These are phyloP conservation scores for Dunckerocampus dactyliophorus DNA, from an alignment of 2,113 vertebrate genomes.

Conservation along the genomic window DNA sequence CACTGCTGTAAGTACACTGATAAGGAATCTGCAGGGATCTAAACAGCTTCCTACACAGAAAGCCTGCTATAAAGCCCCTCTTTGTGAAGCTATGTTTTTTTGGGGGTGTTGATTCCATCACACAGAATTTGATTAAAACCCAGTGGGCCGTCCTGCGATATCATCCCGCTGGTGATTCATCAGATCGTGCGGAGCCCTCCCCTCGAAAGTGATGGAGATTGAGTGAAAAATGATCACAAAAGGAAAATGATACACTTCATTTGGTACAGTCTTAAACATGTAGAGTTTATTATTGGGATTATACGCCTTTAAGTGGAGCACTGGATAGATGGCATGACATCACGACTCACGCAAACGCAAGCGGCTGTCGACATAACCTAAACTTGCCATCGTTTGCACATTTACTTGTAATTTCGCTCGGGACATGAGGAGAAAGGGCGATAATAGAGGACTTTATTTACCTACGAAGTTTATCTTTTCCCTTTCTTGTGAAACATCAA, in stretches of 20 bases:
- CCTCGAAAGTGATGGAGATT: neutral
- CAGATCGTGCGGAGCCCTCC: neutral
- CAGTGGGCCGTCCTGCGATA: neutral
- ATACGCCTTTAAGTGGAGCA: too few relatives aligned
- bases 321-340: too few relatives aligned
- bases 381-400: too few relatives aligned
- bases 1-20: neutral
- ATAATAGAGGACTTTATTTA: too few relatives aligned
- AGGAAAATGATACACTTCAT: neutral
- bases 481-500: too few relatives aligned
- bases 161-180: neutral
- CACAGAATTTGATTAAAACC: constrained; percentile 2
- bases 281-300: too few relatives aligned
- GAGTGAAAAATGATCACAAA: neutral
- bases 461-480: too few relatives aligned
- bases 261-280: too few relatives aligned
- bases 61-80: neutral
- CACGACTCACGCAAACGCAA: too few relatives aligned
- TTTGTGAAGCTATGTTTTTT: constrained; percentile 7
- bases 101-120: constrained; percentile 4
- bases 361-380: too few relatives aligned
- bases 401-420: too few relatives aligned
- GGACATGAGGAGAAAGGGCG: too few relatives aligned
- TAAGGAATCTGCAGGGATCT: neutral
- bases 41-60: neutral